phyloP scores from a whole-genome alignment of 2,797 vertebrate species.

The Vespertilio murinus region DNA sequence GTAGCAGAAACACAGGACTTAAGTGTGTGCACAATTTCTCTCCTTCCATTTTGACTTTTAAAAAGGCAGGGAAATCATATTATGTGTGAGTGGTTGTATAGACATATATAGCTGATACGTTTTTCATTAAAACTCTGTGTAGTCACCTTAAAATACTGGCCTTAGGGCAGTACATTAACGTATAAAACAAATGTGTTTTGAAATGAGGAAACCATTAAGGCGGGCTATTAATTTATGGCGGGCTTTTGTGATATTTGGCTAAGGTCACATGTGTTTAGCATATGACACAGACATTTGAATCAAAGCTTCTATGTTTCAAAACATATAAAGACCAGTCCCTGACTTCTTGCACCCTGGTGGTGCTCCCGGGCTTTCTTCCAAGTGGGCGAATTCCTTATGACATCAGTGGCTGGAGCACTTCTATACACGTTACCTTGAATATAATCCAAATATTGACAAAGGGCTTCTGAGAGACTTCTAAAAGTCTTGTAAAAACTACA shows the following conservation, averaged over 20 bases:
- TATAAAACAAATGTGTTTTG: conserved; percentile 70
- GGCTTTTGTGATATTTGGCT: conserved; percentile 63
- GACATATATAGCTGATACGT: conserved; percentile 34
- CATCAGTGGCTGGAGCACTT: not conserved
- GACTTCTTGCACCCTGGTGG: conserved; percentile 1
- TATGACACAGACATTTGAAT: conserved; percentile 68
- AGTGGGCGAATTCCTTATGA: conserved; percentile 31
- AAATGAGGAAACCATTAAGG: conserved; percentile 76
- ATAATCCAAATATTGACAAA: conserved; percentile 47
- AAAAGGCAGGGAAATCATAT: not conserved
- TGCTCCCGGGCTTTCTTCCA: conserved; percentile 3
- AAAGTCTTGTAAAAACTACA: conserved; percentile 5
- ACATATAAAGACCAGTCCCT: conserved; percentile 29
- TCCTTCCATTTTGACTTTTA: conserved; percentile 42
- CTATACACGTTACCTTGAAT: not conserved
- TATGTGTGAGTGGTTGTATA: not conserved
- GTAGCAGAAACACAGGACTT: not conserved
- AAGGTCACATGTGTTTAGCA: conserved; percentile 76
- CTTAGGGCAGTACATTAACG: conserved; percentile 53
- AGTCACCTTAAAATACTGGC: conserved; percentile 69
- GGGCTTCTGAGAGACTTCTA: conserved; percentile 32
- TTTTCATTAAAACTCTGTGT: conserved; percentile 72
- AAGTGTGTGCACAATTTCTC: not conserved
- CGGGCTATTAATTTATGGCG: conserved; percentile 70
- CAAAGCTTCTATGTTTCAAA: conserved; percentile 69